phyloP scores from a whole-genome alignment of 1,140 invertebrate genomes.

The Bombus haemorrhoidalis region DNA sequence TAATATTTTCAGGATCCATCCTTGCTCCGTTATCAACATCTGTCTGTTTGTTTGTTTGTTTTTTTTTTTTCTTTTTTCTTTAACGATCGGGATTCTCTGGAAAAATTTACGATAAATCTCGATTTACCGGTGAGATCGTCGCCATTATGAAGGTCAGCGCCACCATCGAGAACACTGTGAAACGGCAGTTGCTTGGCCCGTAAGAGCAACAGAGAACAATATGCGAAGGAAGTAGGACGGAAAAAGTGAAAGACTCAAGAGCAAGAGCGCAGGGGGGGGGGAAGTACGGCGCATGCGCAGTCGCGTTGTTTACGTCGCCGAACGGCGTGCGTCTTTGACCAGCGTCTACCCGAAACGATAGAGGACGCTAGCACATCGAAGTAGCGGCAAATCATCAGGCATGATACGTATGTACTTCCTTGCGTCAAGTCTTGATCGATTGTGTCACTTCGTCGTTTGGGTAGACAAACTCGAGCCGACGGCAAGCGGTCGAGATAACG shows the following conservation, averaged over 20 bases:
- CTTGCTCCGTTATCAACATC: no score
- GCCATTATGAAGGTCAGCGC: conserved; percentile 66
- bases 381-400: background rate
- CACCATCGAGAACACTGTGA: conserved; percentile 55
- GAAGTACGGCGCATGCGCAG: conserved; percentile 72
- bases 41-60: background rate
- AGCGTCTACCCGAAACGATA: conserved; percentile 49
- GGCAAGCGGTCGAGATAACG: conserved; percentile 6
- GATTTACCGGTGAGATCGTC: conserved; percentile 42
- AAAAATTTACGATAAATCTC: conserved; percentile 28
- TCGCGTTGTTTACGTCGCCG: conserved; percentile 78
- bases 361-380: conserved; percentile 52
- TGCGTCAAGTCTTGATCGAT: background rate
- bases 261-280: conserved; percentile 51
- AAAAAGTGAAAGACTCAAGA: conserved; percentile 41
- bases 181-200: conserved; percentile 52
- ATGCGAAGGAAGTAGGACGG: background rate
- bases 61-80: background rate
- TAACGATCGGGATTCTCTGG: background rate
- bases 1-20: no score
- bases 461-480: background rate
- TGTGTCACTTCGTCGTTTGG: background rate
- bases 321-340: conserved; percentile 55
- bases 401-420: background rate
- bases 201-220: conserved; percentile 34